phyloP scores from a whole-genome alignment of 2,888 invertebrate species.

The Hyles lineata region DNA sequence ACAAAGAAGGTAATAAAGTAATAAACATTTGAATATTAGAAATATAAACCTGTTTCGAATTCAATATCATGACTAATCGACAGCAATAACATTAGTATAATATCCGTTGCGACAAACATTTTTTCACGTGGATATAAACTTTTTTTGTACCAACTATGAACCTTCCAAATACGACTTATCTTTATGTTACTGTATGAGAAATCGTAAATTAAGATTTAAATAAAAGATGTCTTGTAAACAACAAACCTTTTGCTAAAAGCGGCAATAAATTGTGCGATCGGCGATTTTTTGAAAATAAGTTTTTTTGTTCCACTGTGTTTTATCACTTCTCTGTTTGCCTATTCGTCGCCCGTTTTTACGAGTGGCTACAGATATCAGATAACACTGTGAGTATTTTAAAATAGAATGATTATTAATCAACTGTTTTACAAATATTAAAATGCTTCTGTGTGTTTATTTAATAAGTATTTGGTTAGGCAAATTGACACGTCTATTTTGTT shows the following conservation, averaged over 20 bases:
- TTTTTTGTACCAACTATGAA: slow-evolving; percentile 27
- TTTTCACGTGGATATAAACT: slow-evolving; percentile 23
- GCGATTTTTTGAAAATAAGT: slow-evolving; percentile 52
- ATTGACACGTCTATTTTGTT: background rate
- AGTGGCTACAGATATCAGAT: slow-evolving; percentile 33
- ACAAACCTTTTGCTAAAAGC: slow-evolving; percentile 82
- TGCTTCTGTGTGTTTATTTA: background rate
- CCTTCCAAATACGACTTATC: slow-evolving; percentile 64
- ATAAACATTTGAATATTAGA: slow-evolving; percentile 16
- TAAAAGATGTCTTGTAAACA: slow-evolving; percentile 81
- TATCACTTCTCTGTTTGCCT: slow-evolving; percentile 59
- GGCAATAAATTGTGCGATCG: slow-evolving; percentile 70
- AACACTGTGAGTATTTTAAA: slow-evolving; percentile 21
- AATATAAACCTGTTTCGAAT: slow-evolving; percentile 18
- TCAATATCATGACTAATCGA: slow-evolving; percentile 23
- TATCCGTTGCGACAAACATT: slow-evolving; percentile 17
- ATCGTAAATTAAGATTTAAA: slow-evolving; percentile 80
- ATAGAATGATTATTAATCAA: slow-evolving; percentile 17
- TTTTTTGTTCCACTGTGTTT: slow-evolving; percentile 49
- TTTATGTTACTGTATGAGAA: slow-evolving; percentile 68
- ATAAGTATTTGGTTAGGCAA: background rate
- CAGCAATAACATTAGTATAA: slow-evolving; percentile 26
- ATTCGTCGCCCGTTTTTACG: slow-evolving; percentile 46
- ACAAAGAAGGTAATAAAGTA: slow-evolving; percentile 13
- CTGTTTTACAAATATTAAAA: slow-evolving; percentile 22